Evolutionary conservation across 2,888 invertebrate genomes (phyloP).

Genomic region (Minunthozetes semirufus): DNA sequence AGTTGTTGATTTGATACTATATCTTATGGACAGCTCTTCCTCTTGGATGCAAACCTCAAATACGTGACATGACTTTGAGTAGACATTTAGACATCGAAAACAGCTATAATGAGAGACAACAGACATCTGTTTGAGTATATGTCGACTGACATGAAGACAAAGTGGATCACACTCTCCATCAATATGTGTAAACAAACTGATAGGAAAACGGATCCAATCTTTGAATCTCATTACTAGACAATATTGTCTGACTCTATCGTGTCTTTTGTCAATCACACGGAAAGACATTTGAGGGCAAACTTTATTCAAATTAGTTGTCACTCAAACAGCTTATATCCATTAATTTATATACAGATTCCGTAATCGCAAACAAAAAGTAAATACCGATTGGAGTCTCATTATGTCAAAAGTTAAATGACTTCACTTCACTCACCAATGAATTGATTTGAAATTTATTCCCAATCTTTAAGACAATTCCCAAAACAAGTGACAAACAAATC

Average conservation of each 20-base stretch:
- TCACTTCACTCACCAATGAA: too few relatives aligned
- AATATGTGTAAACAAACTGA: constrained; percentile 2
- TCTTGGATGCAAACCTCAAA: background rate
- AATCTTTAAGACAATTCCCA: too few relatives aligned
- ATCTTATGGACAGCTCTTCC: background rate
- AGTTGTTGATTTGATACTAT: background rate
- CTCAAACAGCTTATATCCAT: too few relatives aligned
- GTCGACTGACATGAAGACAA: constrained; percentile 4
- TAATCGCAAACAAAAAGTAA: too few relatives aligned
- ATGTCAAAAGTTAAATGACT: too few relatives aligned
- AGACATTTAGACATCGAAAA: background rate
- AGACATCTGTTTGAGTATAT: constrained; percentile 7
- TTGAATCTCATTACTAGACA: constrained; percentile 5
- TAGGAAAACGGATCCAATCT: background rate
- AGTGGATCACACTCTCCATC: constrained; percentile 7
- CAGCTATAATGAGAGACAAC: background rate
- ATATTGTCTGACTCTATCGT: too few relatives aligned
- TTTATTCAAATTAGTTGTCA: too few relatives aligned
- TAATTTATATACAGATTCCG: too few relatives aligned
- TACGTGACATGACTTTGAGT: constrained; percentile 9
- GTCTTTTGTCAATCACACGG: too few relatives aligned
- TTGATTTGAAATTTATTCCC: too few relatives aligned
- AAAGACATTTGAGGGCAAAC: background rate
- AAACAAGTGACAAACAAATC: too few relatives aligned
- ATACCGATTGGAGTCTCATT: too few relatives aligned